phyloP scores from a whole-genome alignment of 1,140 invertebrate genomes.

The Protaetia brevitarsis region DNA sequence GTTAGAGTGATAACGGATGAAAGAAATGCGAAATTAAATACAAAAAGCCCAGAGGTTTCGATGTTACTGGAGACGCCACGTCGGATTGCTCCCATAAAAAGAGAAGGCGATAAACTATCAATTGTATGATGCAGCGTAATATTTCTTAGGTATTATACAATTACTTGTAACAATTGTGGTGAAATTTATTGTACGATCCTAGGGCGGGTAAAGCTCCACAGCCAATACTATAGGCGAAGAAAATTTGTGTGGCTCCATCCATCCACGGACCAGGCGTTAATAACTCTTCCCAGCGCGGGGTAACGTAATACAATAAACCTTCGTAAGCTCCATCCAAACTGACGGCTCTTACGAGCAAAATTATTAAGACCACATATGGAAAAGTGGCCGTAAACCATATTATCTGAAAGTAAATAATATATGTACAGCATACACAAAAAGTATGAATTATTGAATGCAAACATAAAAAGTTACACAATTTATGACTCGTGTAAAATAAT shows the following conservation, averaged over 20 bases:
- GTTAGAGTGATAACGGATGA: too few relatives aligned
- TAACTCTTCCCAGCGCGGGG: slow-evolving; percentile 57
- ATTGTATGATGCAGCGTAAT: too few relatives aligned
- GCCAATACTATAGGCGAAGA: slow-evolving; percentile 77
- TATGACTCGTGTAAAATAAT: too few relatives aligned
- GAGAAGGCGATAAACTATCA: too few relatives aligned
- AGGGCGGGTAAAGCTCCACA: slow-evolving; percentile 73
- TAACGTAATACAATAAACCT: slow-evolving; percentile 60
- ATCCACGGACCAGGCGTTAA: slow-evolving; percentile 66
- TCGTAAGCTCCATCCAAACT: slow-evolving; percentile 59
- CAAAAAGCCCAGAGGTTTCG: too few relatives aligned
- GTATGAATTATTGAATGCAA: not conserved
- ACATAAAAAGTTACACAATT: not conserved
- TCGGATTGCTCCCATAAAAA: too few relatives aligned
- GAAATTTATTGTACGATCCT: slow-evolving; percentile 75
- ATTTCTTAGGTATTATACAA: slow-evolving; percentile 6
- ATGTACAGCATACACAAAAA: not conserved
- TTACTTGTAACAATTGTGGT: slow-evolving; percentile 74
- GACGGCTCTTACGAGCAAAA: slow-evolving; percentile 60
- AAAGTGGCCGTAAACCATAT: slow-evolving; percentile 70
- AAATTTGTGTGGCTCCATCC: slow-evolving; percentile 76
- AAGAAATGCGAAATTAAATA: too few relatives aligned
- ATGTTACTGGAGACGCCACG: too few relatives aligned
- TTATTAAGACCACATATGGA: slow-evolving; percentile 64
- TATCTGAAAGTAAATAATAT: slow-evolving; percentile 49